Evolutionary conservation across 2,797 vertebrate species (phyloP).

Genomic region (Lophotriccus pileatus): DNA sequence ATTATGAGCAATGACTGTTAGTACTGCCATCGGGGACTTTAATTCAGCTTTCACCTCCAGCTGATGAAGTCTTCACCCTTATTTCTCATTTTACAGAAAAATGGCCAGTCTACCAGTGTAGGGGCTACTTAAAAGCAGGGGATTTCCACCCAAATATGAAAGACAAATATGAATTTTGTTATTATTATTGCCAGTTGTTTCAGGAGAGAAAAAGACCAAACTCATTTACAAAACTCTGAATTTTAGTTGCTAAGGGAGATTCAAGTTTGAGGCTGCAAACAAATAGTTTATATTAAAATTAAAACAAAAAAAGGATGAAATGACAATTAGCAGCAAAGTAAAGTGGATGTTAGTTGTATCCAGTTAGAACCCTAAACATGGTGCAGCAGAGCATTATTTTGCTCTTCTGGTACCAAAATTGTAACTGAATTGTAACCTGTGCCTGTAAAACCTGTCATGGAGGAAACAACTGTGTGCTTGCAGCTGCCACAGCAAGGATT

Average conservation of each 20-base stretch:
- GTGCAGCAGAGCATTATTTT: background rate
- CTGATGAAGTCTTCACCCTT: background rate
- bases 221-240: background rate
- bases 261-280: background rate
- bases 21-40: background rate
- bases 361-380: background rate
- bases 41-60: background rate
- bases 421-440: background rate
- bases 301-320: background rate
- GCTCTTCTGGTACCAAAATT: background rate
- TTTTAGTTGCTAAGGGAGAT: background rate
- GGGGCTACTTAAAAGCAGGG: background rate
- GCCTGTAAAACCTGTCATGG: background rate
- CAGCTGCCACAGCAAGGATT: background rate
- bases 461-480: background rate
- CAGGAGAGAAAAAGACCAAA: rapidly evolving
- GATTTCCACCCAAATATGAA: background rate
- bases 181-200: background rate
- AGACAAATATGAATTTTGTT: background rate
- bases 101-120: background rate
- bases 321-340: background rate
- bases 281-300: background rate
- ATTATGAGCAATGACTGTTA: background rate
- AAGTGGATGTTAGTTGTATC: background rate
- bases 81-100: background rate